Conservation (phyloP, 2,797 vertebrate genomes). For the Apodemus agrarius region DNA sequence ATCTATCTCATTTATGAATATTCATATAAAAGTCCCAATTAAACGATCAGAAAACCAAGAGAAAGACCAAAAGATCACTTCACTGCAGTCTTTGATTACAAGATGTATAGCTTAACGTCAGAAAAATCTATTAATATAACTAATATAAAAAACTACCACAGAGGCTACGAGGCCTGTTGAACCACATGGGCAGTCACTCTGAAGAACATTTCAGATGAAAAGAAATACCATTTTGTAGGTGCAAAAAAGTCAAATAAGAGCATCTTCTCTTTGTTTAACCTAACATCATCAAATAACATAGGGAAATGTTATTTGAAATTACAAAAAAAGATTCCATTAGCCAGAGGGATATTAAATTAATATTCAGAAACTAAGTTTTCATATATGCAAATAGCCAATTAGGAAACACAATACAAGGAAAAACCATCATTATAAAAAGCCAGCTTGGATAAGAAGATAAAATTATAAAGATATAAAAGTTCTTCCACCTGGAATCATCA, state of each 20-base stretch:
- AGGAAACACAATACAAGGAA: neutral
- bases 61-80: neutral
- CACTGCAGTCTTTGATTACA: neutral
- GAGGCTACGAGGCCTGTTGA: neutral
- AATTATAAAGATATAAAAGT: neutral
- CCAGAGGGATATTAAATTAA: neutral
- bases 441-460: neutral
- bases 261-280: neutral
- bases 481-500: neutral
- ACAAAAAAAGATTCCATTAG: neutral
- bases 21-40: neutral
- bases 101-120: neutral
- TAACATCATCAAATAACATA: neutral
- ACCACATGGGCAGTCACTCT: neutral
- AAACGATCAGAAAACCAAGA: neutral
- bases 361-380: neutral
- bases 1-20: neutral
- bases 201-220: neutral
- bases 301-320: neutral
- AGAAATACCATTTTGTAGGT: neutral
- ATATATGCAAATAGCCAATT: neutral
- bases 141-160: neutral
- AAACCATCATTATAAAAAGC: neutral
- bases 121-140: neutral
- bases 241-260: neutral